These are phyloP conservation scores for Eledona agricola DNA, from an alignment of 2,888 invertebrate genomes.

Conservation along the genomic window DNA sequence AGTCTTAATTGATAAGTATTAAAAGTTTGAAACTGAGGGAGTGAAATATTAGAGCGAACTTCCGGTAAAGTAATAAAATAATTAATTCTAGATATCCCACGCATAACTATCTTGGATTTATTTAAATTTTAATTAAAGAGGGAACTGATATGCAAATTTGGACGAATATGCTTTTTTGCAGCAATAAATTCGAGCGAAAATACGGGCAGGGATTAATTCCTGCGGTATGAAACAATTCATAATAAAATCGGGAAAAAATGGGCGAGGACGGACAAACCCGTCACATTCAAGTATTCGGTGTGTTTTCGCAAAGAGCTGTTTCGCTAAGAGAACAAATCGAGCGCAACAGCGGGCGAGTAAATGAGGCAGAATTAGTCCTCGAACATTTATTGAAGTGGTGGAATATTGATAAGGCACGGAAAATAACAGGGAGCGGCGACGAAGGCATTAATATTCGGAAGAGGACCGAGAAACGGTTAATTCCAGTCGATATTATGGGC, in stretches of 20 bases:
- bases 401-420: constrained; percentile 47
- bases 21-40: constrained; percentile 12
- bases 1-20: constrained; percentile 8
- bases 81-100: constrained; percentile 10
- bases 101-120: constrained; percentile 9
- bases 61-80: constrained; percentile 10
- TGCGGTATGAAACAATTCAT: too few species aligned
- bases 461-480: constrained; percentile 39
- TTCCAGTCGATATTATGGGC: constrained; percentile 40
- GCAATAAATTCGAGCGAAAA: too few species aligned
- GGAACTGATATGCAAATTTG: constrained; percentile 10
- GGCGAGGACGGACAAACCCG: too few species aligned
- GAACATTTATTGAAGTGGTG: constrained; percentile 39
- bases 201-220: too few species aligned
- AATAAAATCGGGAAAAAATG: too few species aligned
- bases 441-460: constrained; percentile 43
- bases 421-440: constrained; percentile 40
- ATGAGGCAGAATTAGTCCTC: constrained; percentile 42
- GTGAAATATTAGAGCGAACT: constrained; percentile 13
- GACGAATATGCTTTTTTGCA: constrained; percentile 5
- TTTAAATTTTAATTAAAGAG: constrained; percentile 15
- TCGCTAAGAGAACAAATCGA: constrained; percentile 36
- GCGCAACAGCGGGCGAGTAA: constrained; percentile 36
- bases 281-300: too few species aligned
- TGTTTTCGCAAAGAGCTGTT: constrained; percentile 34